Conservation (phyloP, 2,888 invertebrate genomes). For the Volucella bombylans region DNA sequence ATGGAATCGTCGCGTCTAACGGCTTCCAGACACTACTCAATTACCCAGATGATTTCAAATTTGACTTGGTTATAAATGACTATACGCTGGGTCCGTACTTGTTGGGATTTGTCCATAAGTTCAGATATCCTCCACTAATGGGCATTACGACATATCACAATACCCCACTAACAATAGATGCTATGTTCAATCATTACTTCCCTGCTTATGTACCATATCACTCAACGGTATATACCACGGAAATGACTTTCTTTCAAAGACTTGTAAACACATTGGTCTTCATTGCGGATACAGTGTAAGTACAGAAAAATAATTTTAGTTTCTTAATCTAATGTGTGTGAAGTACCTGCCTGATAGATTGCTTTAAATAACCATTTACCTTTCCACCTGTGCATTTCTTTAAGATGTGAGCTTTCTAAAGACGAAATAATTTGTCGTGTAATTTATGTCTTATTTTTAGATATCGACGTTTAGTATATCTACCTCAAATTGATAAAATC, state of each 20-base stretch:
- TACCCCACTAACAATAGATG: conserved; percentile 73
- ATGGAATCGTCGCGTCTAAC: conserved; percentile 73
- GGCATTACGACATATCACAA: conserved; percentile 77
- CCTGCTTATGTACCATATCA: conserved; percentile 76
- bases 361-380: no score
- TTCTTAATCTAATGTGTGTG: not conserved
- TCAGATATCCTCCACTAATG: conserved; percentile 78
- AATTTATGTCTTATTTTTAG: not conserved
- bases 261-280: conserved; percentile 75
- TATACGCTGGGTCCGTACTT: conserved; percentile 78
- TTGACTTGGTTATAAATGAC: conserved; percentile 80
- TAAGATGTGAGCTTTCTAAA: no score
- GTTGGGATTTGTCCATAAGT: conserved; percentile 78
- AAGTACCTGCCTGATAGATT: no score
- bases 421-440: no score
- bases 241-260: conserved; percentile 77
- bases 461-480: conserved; percentile 51
- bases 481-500: conserved; percentile 75
- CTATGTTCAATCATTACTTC: conserved; percentile 76
- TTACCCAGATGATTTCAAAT: conserved; percentile 77
- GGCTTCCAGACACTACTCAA: conserved; percentile 75
- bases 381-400: no score
- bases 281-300: conserved; percentile 75
- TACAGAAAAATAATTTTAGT: not conserved
- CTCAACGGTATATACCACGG: conserved; percentile 64